A percentile compares a stretch with the other conserved stretches of the same genome.
phyloP scores from a whole-genome alignment of 2,113 vertebrate genomes.

The Elgaria multicarinata region DNA sequence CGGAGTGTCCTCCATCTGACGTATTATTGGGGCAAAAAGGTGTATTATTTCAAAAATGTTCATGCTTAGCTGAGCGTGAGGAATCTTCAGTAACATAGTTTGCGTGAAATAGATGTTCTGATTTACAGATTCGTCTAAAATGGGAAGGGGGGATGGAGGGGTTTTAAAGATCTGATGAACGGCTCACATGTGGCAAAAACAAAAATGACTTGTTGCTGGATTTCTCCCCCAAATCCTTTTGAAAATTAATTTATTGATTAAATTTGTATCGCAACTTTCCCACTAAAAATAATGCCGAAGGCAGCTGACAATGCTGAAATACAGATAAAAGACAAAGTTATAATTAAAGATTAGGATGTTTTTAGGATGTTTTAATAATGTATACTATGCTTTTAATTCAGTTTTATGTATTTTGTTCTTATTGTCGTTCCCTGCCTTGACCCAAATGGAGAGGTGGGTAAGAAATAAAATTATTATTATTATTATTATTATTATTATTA shows the following conservation, averaged over 20 bases:
- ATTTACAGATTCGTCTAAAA: background rate
- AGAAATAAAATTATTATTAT: too few relatives aligned
- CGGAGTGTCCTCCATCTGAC: accelerated
- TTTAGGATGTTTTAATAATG: too few relatives aligned
- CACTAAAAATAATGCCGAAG: background rate
- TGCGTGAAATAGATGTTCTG: background rate
- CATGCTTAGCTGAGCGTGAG: accelerated
- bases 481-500: too few relatives aligned
- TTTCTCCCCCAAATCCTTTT: background rate
- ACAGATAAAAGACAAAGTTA: background rate
- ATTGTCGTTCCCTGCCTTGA: too few relatives aligned
- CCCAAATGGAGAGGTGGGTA: too few relatives aligned
- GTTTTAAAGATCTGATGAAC: background rate
- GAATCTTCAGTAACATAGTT: accelerated
- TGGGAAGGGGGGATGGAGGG: accelerated
- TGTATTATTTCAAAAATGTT: background rate
- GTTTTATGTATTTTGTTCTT: too few relatives aligned
- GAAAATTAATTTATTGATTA: background rate
- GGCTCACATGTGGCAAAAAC: background rate
- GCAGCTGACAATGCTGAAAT: background rate
- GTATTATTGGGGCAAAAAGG: background rate
- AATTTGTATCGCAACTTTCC: background rate
- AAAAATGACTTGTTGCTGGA: background rate
- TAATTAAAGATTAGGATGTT: too few relatives aligned
- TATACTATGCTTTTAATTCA: too few relatives aligned